Base-by-base conservation (phyloP, 1,140 invertebrate genomes). In the Hylaeus volcanicus region DNA sequence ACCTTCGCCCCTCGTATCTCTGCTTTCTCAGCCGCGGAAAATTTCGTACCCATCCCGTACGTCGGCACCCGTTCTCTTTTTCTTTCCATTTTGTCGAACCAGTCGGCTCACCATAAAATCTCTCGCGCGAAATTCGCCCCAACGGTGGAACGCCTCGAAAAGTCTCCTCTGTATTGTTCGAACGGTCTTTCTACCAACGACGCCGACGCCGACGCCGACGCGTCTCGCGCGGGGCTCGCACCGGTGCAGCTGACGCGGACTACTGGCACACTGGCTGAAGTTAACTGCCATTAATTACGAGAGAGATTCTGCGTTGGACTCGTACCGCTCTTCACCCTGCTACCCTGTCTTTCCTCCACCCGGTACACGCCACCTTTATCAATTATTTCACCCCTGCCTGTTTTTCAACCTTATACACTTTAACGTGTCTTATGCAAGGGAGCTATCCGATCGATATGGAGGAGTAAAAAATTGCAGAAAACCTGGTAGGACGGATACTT, bases 261-360 rank as follows among this genome's bases (percentile, higher is more conserved):
- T 51, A 51, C 26, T 26, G 65, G 55, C 43, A 56, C 26, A 60
- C 51, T 51, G 43, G 51, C 26, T 39, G 3, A 53, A 77, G 12
- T 65, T 66, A 60, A 79, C 55, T 65, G 11, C 63, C 37, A 66
- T 74, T 65, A 51, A 79, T 66, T 79, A 79, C 14, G 61, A 26
- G 14, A 26, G 26, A 48, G 5, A 48, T 48, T 60, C 61, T 60
- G 51, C 9, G 26, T 58, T 1, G n/a, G 71, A 55, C n/a, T 51
- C 37, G n/a, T 3, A 26, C 15, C 15, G 1, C 43, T 37, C 45
- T 51, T 51, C 26, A 11, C n/a, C 12, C 12, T 8, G 8, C 51
- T 53, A 53, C 51, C 51, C 43, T n/a, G n/a, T 5, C 26, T 12
- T n/a, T 55, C 6, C 14, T 61, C 39, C 45, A 2, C 2, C 6